These are phyloP conservation scores for Anastrepha obliqua DNA, from an alignment of 1,140 invertebrate species.

Conservation along the genomic window DNA sequence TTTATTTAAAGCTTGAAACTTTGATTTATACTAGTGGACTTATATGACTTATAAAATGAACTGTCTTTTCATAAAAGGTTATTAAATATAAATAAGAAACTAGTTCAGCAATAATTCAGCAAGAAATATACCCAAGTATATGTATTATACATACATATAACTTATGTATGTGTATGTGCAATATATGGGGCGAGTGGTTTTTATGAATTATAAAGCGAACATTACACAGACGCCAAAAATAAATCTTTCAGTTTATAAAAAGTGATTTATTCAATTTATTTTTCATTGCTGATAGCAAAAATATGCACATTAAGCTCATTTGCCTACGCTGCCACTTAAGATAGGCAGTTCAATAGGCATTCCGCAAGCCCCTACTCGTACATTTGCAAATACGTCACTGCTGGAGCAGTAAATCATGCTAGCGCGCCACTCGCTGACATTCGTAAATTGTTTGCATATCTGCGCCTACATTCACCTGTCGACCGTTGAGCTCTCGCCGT, in stretches of 20 bases:
- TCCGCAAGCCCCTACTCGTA: background rate
- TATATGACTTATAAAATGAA: too few species aligned
- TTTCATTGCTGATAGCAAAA: background rate
- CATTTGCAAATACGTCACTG: background rate
- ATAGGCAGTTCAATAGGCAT: conserved; percentile 20
- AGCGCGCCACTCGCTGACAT: background rate
- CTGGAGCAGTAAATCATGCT: conserved; percentile 13
- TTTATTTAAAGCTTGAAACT: too few species aligned
- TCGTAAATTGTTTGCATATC: background rate
- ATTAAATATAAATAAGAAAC: too few species aligned
- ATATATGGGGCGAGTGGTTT: too few species aligned
- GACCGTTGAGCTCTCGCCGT: background rate
- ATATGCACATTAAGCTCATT: background rate
- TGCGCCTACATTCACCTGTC: background rate
- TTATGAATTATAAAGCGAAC: background rate
- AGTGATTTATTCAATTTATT: conserved; percentile 17
- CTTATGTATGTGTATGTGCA: too few species aligned
- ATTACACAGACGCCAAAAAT: background rate
- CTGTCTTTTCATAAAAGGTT: too few species aligned
- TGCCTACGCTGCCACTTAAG: background rate
- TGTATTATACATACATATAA: background rate
- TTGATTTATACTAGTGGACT: too few species aligned
- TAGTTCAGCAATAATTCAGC: too few species aligned
- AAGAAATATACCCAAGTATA: too few species aligned
- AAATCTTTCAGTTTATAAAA: background rate